Base-by-base conservation (phyloP, 2,888 invertebrate species). In the Tinea semifulvella region DNA sequence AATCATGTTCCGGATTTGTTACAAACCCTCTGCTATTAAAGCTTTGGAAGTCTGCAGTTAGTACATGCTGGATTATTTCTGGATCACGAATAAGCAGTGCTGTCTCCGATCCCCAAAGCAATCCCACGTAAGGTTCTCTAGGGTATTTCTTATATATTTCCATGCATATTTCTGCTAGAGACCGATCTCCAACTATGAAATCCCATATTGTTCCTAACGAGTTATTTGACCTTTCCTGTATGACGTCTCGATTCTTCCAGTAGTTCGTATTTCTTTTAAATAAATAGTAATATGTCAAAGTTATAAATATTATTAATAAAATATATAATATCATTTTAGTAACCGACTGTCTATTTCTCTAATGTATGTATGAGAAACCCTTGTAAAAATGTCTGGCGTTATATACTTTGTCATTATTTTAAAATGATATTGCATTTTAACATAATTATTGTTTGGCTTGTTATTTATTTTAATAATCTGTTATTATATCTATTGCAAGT, bases 51-150 rank as follows among this genome's bases (percentile, higher is more conserved):
- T 72, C 66, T 44, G 58, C 52, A 16, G 60, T 53, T 3, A 72
- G 44, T 2, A 74, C 64, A 1, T 62, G 53, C 53, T 68, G 61
- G 6, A 74, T 50, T 43, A 70, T 65, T 35, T 68, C 58, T n/a
- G 63, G 48, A n/a, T 63, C 55, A 46, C 58, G 63, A 2, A 74
- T 8, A 1, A 74, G 46, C 1, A 75, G 47, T 1, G 58, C 56
- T 2, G 65, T 70, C 42, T 54, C 53, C 0, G 47, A 46, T 13
- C 64, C 69, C 2, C 54, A 25, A n/a, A 56, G 58, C 2, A 59
- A 50, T 1, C 73, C 73, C 7, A 73, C 54, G 36, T 58, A 51
- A 2, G 58, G 50, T 13, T 55, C 59, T 1, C 51, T 51, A 3
- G 56, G 52, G 47, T 65, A 43, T 1, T 52, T 51, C 5, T 71